Evolutionary conservation across 2,113 vertebrate genomes (phyloP).

Genomic region (Cebus imitator): DNA sequence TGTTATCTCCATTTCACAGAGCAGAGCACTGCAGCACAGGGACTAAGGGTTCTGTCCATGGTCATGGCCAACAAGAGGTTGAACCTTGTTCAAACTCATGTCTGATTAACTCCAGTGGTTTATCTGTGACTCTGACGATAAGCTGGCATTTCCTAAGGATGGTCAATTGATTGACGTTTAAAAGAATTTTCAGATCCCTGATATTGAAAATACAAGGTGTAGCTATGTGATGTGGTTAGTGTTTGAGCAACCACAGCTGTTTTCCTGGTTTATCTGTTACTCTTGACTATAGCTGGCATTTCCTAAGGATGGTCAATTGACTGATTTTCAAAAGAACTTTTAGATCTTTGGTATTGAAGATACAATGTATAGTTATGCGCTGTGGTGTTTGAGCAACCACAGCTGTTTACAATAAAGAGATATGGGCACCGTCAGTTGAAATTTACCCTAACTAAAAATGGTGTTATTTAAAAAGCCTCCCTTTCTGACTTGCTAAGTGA

Average conservation of each 20-base stretch:
- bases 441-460: neutral
- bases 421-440: neutral
- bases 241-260: neutral
- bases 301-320: neutral
- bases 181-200: neutral
- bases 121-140: neutral
- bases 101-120: neutral
- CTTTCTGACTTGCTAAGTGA: slow-evolving; percentile 49
- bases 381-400: neutral
- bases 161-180: neutral
- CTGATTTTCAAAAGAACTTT: slow-evolving; percentile 4
- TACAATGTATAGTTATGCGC: neutral
- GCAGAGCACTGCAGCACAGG: too few relatives aligned
- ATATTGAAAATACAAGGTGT: neutral
- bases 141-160: neutral
- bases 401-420: neutral
- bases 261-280: neutral
- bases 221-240: neutral
- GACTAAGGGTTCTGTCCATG: neutral
- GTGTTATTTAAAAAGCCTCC: neutral
- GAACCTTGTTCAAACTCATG: neutral
- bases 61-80: neutral
- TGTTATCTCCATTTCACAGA: neutral
- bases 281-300: neutral
- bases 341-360: neutral